Conservation (phyloP, 1,140 invertebrate genomes). For the Lethrus apterus region DNA sequence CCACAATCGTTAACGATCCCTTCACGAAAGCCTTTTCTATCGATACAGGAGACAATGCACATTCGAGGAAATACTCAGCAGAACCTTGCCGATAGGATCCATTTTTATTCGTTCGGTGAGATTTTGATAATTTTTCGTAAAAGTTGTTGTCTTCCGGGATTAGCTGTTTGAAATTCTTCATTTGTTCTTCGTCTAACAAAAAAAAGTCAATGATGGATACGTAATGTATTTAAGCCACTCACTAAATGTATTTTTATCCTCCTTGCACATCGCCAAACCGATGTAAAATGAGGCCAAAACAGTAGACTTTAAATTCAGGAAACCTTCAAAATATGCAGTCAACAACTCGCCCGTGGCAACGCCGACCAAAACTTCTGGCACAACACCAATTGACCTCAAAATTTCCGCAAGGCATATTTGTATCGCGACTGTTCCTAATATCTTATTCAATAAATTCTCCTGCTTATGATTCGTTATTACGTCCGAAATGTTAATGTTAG, state of each 20-base stretch:
- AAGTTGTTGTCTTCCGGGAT: too few species aligned
- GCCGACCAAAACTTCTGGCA: slow-evolving; percentile 67
- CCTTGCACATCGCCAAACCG: background rate
- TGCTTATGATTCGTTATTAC: slow-evolving; percentile 51
- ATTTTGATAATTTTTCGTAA: too few species aligned
- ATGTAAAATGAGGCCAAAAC: slow-evolving; percentile 37
- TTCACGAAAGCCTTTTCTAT: too few species aligned
- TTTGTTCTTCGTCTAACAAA: too few species aligned
- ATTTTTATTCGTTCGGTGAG: too few species aligned
- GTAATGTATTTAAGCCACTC: too few species aligned
- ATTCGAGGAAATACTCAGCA: too few species aligned
- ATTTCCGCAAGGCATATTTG: slow-evolving; percentile 73
- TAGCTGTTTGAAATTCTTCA: slow-evolving; percentile 48
- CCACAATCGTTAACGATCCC: slow-evolving; percentile 23
- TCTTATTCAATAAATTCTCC: slow-evolving; percentile 56
- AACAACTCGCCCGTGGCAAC: slow-evolving; percentile 75
- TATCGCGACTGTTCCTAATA: slow-evolving; percentile 66
- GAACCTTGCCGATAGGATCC: too few species aligned
- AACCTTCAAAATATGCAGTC: slow-evolving; percentile 78
- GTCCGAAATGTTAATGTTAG: slow-evolving; percentile 54
- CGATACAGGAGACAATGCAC: too few species aligned
- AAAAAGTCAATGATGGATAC: too few species aligned
- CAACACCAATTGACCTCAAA: slow-evolving; percentile 54
- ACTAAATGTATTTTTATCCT: slow-evolving; percentile 15
- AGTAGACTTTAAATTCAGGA: slow-evolving; percentile 72